These are phyloP conservation scores for Myioborus miniatus DNA, from an alignment of 2,797 vertebrate species.

Conservation along the genomic window DNA sequence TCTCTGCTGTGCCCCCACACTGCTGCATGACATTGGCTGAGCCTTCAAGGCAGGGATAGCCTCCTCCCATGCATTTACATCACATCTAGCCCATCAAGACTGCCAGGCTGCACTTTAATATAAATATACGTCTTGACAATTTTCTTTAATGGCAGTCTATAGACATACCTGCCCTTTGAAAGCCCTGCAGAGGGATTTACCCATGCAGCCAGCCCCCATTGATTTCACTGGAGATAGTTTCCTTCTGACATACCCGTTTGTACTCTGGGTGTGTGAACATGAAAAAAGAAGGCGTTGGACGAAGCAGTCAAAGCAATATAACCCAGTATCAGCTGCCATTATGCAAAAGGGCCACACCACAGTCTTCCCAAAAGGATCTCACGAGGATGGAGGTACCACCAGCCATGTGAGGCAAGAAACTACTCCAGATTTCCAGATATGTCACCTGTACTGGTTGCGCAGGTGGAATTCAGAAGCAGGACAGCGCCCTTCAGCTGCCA, in stretches of 20 bases:
- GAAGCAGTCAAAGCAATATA: background rate
- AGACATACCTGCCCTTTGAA: background rate
- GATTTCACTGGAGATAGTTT: background rate
- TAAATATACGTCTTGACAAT: background rate
- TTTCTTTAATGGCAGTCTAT: conserved; percentile 35
- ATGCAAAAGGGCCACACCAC: background rate
- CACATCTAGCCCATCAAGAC: background rate
- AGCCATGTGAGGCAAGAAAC: background rate
- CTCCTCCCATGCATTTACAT: background rate
- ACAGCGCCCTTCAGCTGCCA: background rate
- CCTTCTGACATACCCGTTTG: background rate
- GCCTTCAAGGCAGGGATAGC: background rate
- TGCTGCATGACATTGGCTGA: background rate
- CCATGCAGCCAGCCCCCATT: conserved; percentile 5
- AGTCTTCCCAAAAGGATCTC: background rate
- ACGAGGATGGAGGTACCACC: background rate
- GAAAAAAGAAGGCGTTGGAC: background rate
- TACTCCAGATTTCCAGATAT: background rate
- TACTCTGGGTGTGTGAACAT: background rate
- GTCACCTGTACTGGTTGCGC: background rate
- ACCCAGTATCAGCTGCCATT: background rate
- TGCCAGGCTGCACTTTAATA: conserved; percentile 16
- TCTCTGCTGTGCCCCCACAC: background rate
- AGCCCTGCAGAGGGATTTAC: background rate
- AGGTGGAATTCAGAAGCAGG: background rate